phyloP scores from a whole-genome alignment of 2,113 vertebrate genomes.

The Synodontis membranacea region DNA sequence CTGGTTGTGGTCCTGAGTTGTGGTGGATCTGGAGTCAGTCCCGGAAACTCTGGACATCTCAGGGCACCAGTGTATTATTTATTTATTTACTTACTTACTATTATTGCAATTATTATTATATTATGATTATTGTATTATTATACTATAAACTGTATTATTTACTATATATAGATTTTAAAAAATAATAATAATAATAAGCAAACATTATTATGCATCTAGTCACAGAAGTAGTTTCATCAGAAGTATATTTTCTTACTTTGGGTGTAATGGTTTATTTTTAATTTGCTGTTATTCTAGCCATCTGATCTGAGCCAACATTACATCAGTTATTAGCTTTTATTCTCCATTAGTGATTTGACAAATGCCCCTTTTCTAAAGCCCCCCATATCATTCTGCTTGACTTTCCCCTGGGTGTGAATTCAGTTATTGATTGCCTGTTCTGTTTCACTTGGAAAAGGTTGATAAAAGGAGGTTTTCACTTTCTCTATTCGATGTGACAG shows the following conservation, averaged over 20 bases:
- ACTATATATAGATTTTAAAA: too few species aligned
- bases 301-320: slow-evolving; percentile 78
- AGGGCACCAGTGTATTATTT: too few species aligned
- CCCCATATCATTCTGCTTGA: slow-evolving; percentile 91
- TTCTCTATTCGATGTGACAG: slow-evolving; percentile 99
- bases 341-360: slow-evolving; percentile 82
- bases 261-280: slow-evolving; percentile 57
- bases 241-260: slow-evolving; percentile 26
- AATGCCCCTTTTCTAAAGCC: slow-evolving; percentile 78
- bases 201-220: not conserved
- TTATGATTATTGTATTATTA: not conserved
- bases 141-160: not conserved
- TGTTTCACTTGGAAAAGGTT: slow-evolving; percentile 94
- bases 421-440: slow-evolving; percentile 89
- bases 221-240: not conserved
- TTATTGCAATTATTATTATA: too few species aligned
- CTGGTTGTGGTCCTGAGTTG: not conserved
- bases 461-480: slow-evolving; percentile 97
- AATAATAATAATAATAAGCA: not conserved
- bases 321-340: slow-evolving; percentile 79
- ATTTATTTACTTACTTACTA: too few species aligned
- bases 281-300: slow-evolving; percentile 65
- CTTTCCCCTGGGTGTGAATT: slow-evolving; percentile 92
- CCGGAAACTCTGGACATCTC: not conserved
- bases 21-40: not conserved